Conservation (phyloP, 2,113 vertebrate species). For the Pao palembangensis region DNA sequence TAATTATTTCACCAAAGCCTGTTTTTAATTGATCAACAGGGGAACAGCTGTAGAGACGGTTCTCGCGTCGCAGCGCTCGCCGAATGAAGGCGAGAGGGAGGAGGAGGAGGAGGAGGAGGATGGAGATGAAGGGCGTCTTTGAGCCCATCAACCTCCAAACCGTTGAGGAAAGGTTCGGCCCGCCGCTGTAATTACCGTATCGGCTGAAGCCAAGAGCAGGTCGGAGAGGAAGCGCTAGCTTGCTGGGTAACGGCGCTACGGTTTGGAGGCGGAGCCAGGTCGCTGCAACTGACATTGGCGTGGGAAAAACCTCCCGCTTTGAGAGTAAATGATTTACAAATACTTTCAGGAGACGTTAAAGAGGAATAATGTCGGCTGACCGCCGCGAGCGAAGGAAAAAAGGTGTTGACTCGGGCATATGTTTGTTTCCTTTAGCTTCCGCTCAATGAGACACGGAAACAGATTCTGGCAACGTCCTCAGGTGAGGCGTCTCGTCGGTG, state of each 20-base stretch:
- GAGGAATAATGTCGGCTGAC: too few species aligned
- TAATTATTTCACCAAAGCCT: conserved; percentile 77
- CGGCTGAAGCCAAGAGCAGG: conserved; percentile 12
- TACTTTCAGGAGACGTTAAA: too few species aligned
- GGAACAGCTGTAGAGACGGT: conserved; percentile 69
- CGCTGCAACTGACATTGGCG: too few species aligned
- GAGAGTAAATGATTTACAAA: too few species aligned
- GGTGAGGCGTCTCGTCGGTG: conserved; percentile 43
- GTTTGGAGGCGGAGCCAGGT: too few species aligned
- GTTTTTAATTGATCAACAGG: conserved; percentile 79
- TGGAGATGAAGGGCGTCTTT: neutral
- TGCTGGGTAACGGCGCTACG: too few species aligned
- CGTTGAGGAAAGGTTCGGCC: conserved; percentile 42
- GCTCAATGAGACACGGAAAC: neutral
- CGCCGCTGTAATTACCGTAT: conserved; percentile 37
- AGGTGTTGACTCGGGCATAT: conserved; percentile 47
- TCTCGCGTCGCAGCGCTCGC: conserved; percentile 46
- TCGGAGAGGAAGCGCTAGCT: too few species aligned
- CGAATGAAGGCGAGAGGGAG: conserved; percentile 13
- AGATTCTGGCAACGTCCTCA: conserved; percentile 35
- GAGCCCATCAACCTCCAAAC: conserved; percentile 11
- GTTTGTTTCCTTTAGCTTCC: neutral
- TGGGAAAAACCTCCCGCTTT: too few species aligned
- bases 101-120: neutral
- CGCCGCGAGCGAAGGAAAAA: neutral